Evolutionary conservation across 2,888 invertebrate genomes (phyloP), one percentile per base, ranked within the genome.

Genomic region (Catocala sponsa): DNA sequence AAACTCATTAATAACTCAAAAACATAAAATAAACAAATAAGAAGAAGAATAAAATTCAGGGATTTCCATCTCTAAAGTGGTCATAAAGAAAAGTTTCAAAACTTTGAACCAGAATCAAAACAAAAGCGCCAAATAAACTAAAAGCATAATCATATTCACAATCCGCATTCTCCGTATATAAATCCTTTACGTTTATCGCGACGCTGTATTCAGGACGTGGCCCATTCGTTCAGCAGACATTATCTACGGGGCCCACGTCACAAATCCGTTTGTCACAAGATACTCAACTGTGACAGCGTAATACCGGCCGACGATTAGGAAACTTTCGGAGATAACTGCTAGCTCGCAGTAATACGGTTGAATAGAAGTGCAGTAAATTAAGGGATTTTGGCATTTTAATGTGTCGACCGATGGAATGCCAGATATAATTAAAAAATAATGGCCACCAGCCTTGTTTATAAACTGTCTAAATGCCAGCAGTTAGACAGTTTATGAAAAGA

Each of bases 151-250:
- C 32, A 60, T 13, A 51, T 50, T 46, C 15, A 41, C 41, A 42
- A n/a, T 41, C 11, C 10, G 15, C 33, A 32, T 12, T 7, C 12
- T n/a, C 25, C 15, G 25, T 11, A 35, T 48, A 62, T 44, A 49
- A 61, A 53, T 47, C 51, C 44, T 65, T 75, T 83, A 84, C 9
- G 53, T 56, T 87, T 84, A 86, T 84, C 83, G 78, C 68, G 71
- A 63, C 74, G 76, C 49, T 63, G 82, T 88, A 84, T 87, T 85
- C 85, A 84, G 86, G 87, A 86, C 82, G 84, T 81, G 80, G 83
- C 80, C 81, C 84, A 89, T 91, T 90, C 88, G 83, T 89, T 84
- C 81, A 74, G 66, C 72, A 82, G 90, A 88, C 89, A 87, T 88
- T 91, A 91, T 91, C 90, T 83, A 82, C 81, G 82, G 80, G 79